A percentile compares a stretch with the other conserved stretches of the same genome.
Evolutionary conservation across 1,140 invertebrate genomes (phyloP).

Genomic region (Philotrypesis tridentata): DNA sequence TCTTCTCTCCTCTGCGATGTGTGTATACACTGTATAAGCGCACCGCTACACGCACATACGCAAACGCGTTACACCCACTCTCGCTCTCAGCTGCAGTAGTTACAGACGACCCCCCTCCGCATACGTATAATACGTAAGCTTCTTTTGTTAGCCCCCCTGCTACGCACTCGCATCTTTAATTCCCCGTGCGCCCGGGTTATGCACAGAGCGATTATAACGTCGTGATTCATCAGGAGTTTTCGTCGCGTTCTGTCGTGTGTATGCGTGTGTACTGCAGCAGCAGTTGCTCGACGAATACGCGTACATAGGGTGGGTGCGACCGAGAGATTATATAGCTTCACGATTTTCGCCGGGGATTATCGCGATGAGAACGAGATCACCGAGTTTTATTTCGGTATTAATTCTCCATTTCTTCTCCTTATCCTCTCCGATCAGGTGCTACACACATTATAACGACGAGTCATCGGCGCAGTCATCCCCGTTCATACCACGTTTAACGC

Average conservation of each 20-base stretch:
- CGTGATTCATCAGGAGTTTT: neutral
- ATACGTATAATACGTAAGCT: neutral
- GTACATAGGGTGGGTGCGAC: neutral
- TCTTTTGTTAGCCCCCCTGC: neutral
- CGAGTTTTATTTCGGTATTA: too few relatives aligned
- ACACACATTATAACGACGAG: too few relatives aligned
- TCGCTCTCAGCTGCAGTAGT: neutral
- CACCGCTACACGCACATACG: neutral
- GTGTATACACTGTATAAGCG: too few relatives aligned
- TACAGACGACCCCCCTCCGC: neutral
- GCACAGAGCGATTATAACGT: neutral
- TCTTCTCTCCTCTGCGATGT: neutral
- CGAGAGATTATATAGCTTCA: neutral
- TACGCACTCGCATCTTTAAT: neutral
- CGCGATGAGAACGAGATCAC: neutral
- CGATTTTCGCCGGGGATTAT: neutral
- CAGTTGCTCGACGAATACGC: too few relatives aligned
- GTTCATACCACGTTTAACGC: too few relatives aligned
- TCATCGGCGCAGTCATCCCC: too few relatives aligned
- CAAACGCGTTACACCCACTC: neutral
- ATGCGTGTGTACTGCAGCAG: too few relatives aligned
- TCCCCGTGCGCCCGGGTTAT: neutral
- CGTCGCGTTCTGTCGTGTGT: too few relatives aligned
- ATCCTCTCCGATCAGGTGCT: too few relatives aligned
- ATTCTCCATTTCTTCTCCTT: too few relatives aligned